These are phyloP conservation scores for Cheilosia urbana DNA, from an alignment of 2,888 invertebrate species.

Conservation along the genomic window DNA sequence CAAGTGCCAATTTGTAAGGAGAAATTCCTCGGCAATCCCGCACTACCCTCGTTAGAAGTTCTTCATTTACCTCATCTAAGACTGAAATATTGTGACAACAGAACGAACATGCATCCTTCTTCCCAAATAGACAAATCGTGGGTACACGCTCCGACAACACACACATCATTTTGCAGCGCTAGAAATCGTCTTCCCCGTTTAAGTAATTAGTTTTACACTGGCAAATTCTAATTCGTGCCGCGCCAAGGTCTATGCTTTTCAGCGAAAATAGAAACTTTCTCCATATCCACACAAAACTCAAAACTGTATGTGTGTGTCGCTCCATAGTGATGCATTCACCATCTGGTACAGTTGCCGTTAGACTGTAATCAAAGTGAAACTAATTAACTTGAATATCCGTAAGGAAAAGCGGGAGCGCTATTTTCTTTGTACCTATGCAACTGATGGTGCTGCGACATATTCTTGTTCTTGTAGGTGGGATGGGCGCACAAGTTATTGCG, in stretches of 20 bases:
- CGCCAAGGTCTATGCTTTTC: constrained; percentile 3
- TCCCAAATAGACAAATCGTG: constrained; percentile 4
- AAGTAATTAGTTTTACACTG: constrained; percentile 70
- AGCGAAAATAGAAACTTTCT: constrained; percentile 32
- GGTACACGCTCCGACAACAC: constrained; percentile 2
- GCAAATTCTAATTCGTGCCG: constrained; percentile 66
- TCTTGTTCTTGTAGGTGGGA: constrained; percentile 12
- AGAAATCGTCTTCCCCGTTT: constrained; percentile 64
- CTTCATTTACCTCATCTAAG: constrained; percentile 17
- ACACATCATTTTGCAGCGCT: constrained; percentile 25
- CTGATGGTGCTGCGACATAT: constrained; percentile 47
- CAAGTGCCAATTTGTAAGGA: constrained; percentile 67
- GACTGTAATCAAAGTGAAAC: constrained; percentile 70
- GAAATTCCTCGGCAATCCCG: constrained; percentile 28
- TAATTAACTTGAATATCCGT: constrained; percentile 71
- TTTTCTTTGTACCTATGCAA: constrained; percentile 21
- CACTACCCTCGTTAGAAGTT: not conserved
- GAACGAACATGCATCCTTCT: constrained; percentile 34
- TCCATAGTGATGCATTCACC: constrained; percentile 31
- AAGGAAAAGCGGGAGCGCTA: constrained; percentile 32
- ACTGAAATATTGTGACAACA: constrained; percentile 32
- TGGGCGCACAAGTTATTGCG: constrained; percentile 20
- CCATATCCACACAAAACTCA: not conserved
- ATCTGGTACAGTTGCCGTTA: constrained; percentile 25
- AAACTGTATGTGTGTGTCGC: constrained; percentile 5